phyloP scores from a whole-genome alignment of 1,140 invertebrate genomes.

The Drosophila varians region DNA sequence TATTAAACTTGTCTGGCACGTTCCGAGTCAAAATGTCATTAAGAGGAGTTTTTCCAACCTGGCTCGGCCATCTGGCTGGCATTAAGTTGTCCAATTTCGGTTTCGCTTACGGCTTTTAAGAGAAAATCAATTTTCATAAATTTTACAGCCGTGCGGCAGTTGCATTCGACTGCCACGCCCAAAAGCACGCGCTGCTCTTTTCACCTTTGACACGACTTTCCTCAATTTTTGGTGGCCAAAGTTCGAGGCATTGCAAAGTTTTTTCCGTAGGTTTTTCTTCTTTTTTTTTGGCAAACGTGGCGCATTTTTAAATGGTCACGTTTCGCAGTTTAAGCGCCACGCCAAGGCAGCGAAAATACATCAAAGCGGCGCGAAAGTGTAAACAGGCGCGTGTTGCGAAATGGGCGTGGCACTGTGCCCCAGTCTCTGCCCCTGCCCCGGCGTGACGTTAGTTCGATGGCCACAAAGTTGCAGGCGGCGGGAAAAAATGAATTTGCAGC shows the following conservation, averaged over 20 bases:
- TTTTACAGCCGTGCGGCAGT: conserved; percentile 65
- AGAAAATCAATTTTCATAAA: conserved; percentile 78
- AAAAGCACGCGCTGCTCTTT: conserved; percentile 33
- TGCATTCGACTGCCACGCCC: conserved; percentile 65
- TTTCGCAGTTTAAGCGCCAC: conserved; percentile 75
- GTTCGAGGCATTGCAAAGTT: conserved; percentile 60
- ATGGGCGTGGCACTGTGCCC: conserved; percentile 30
- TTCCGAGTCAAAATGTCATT: conserved; percentile 70
- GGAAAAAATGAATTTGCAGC: conserved; percentile 59
- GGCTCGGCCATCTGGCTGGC: conserved; percentile 5
- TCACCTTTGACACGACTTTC: conserved; percentile 70
- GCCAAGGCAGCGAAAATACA: conserved; percentile 57
- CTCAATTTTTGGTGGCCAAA: conserved; percentile 29
- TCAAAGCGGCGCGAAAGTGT: conserved; percentile 76
- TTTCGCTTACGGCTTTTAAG: conserved; percentile 58
- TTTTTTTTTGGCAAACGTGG: conserved; percentile 59
- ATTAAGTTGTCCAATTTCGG: conserved; percentile 65
- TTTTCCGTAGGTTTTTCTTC: conserved; percentile 17
- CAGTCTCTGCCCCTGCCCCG: background rate
- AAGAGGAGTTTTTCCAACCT: conserved; percentile 24
- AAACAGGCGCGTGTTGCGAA: conserved; percentile 68
- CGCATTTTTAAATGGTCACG: conserved; percentile 82
- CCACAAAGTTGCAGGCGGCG: conserved; percentile 71
- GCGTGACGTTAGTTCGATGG: conserved; percentile 22
- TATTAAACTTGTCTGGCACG: conserved; percentile 52